Percentiles rank a stretch among this genome's conserved stretches.
phyloP scores from a whole-genome alignment of 2,113 vertebrate species.

The Boleophthalmus pectinirostris region DNA sequence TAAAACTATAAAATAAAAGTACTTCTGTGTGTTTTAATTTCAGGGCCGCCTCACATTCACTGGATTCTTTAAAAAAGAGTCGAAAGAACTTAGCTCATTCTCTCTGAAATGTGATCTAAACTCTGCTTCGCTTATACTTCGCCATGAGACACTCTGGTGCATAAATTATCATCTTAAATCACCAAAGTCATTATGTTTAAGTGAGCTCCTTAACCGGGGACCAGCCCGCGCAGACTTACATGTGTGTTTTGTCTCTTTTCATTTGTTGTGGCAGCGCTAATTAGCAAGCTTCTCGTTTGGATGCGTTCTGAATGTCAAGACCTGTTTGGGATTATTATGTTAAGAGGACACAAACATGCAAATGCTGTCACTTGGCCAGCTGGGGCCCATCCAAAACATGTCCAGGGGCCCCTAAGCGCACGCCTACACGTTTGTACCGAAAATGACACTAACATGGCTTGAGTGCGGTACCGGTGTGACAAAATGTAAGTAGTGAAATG shows the following conservation, averaged over 20 bases:
- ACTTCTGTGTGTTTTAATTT: too few relatives aligned
- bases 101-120: conserved; percentile 46
- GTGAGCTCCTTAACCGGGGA: conserved; percentile 32
- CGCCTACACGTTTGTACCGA: background rate
- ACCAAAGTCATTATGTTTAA: conserved; percentile 42
- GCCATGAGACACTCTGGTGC: conserved; percentile 29
- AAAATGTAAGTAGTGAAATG: background rate
- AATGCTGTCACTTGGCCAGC: conserved; percentile 2
- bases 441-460: background rate
- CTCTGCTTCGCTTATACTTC: conserved; percentile 28
- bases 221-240: conserved; percentile 6
- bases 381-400: conserved; percentile 7
- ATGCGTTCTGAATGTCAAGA: conserved; percentile 19
- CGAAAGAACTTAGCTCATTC: conserved; percentile 22
- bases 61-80: conserved; percentile 29
- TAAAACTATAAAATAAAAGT: too few relatives aligned
- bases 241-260: conserved; percentile 42
- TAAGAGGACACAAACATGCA: conserved; percentile 16
- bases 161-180: conserved; percentile 54
- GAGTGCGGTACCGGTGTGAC: background rate
- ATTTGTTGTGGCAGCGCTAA: conserved; percentile 43
- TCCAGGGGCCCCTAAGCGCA: background rate
- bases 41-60: too few relatives aligned
- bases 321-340: conserved; percentile 31
- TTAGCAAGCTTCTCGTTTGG: conserved; percentile 34